A percentile compares a stretch with the other conserved stretches of the same genome.
These are phyloP conservation scores for Polylopha cassiicola DNA, from an alignment of 2,888 invertebrate genomes.

Conservation along the genomic window DNA sequence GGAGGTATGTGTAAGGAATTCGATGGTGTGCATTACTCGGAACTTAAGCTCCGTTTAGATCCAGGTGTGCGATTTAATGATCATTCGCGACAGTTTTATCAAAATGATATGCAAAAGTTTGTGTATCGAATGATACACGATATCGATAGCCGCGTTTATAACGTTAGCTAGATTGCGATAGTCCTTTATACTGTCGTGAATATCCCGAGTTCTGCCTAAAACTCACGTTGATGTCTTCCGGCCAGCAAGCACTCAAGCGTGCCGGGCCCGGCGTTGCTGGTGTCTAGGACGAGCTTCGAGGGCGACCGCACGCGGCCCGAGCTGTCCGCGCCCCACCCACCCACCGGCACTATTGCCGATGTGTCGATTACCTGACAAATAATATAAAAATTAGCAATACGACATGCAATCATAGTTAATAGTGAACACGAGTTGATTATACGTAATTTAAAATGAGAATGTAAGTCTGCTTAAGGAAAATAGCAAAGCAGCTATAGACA, in stretches of 20 bases:
- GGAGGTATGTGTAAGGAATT: no score
- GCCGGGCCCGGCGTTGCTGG: conserved; percentile 93
- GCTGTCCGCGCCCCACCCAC: conserved; percentile 93
- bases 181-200: neutral
- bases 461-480: no score
- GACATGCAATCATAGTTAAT: neutral
- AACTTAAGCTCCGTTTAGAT: no score
- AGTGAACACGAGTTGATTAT: no score
- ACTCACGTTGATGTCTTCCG: conserved; percentile 79
- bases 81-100: no score
- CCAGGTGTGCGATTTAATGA: no score
- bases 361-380: conserved; percentile 80
- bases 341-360: conserved; percentile 83
- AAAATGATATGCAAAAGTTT: no score
- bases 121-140: no score
- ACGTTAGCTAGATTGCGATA: neutral
- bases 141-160: no score
- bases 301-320: conserved; percentile 84
- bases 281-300: conserved; percentile 90
- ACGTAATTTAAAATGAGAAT: no score
- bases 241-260: conserved; percentile 80
- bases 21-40: no score
- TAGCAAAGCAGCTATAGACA: no score
- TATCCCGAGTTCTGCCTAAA: neutral
- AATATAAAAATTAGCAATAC: neutral